These are phyloP conservation scores for Psophia crepitans DNA, from an alignment of 2,113 vertebrate species.

Conservation along the genomic window DNA sequence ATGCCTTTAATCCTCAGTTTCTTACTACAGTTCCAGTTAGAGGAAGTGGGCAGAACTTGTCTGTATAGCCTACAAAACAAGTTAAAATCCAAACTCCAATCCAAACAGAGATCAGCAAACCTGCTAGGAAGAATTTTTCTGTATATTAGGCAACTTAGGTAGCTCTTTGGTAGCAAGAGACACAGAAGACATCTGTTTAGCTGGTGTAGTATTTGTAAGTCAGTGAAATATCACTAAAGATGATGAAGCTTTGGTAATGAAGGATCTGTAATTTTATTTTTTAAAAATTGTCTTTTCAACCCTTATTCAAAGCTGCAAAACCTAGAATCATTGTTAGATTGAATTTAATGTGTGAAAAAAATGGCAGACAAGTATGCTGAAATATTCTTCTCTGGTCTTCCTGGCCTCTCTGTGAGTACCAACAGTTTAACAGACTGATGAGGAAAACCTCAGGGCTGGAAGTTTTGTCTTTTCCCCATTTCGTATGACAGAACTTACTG, in stretches of 20 bases:
- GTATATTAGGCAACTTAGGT: not conserved
- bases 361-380: not conserved
- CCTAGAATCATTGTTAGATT: not conserved
- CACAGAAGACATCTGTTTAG: not conserved
- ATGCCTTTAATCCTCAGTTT: not conserved
- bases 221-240: not conserved
- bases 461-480: not conserved
- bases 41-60: not conserved
- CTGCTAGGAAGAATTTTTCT: not conserved
- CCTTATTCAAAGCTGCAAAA: not conserved
- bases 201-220: not conserved
- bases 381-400: not conserved
- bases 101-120: not conserved
- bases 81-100: not conserved
- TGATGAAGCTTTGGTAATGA: not conserved
- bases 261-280: not conserved
- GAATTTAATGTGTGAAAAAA: not conserved
- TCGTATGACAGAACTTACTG: no score
- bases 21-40: not conserved
- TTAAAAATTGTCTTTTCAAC: not conserved
- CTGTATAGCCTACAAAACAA: not conserved
- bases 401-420: not conserved
- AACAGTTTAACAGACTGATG: not conserved
- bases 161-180: not conserved
- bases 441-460: not conserved